Conservation (phyloP, 1,140 invertebrate genomes). For the Mactra quadrangularis region DNA sequence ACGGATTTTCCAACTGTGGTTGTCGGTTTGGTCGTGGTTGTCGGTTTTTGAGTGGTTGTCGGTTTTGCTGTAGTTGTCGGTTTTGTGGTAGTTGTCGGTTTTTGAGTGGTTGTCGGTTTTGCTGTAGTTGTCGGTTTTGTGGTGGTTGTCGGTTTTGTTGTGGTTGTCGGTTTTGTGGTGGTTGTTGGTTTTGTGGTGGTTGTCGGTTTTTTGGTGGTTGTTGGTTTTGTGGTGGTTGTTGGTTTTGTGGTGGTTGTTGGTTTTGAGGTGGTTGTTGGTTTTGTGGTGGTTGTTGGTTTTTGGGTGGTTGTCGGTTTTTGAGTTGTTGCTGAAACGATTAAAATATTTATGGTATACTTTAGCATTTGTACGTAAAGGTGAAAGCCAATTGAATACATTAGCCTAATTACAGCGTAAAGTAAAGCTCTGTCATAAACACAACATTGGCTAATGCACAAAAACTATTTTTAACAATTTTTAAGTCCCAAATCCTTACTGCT, state of each 20-base stretch:
- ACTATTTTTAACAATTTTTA: no score
- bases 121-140: conserved; percentile 34
- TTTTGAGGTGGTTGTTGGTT: conserved; percentile 16
- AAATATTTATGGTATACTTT: no score
- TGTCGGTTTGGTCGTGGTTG: background rate
- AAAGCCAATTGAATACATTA: no score
- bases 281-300: conserved; percentile 16
- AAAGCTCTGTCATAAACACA: no score
- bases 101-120: conserved; percentile 38
- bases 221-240: conserved; percentile 16
- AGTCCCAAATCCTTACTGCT: no score
- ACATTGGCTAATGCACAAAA: no score
- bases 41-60: background rate
- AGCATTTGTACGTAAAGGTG: no score
- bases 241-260: background rate
- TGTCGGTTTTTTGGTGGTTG: conserved; percentile 21
- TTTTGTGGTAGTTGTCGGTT: conserved; percentile 27
- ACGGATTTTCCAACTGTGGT: background rate
- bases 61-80: conserved; percentile 15
- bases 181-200: conserved; percentile 37
- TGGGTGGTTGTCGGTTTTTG: conserved; percentile 15
- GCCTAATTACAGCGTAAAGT: no score
- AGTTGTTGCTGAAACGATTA: conserved; percentile 1
- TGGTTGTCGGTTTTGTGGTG: conserved; percentile 10
- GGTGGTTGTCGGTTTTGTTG: conserved; percentile 29